Conservation (phyloP, 2,797 vertebrate genomes). For the Gobio occitaniae region DNA sequence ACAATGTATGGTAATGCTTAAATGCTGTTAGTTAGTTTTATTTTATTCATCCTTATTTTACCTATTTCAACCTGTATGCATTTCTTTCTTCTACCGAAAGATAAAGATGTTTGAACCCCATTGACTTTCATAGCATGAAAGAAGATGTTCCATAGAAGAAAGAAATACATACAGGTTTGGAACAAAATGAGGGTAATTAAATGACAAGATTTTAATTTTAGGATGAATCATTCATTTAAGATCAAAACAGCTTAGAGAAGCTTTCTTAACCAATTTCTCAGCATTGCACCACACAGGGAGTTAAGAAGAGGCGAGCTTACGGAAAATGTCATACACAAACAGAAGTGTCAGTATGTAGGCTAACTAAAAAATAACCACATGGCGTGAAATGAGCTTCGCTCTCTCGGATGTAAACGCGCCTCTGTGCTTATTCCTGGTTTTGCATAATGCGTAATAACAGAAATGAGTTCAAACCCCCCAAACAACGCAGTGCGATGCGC, state of each 20-base stretch:
- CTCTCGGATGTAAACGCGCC: background rate
- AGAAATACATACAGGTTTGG: background rate
- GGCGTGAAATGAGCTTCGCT: background rate
- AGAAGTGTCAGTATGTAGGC: background rate
- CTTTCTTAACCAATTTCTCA: background rate
- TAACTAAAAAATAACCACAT: background rate
- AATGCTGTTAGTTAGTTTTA: background rate
- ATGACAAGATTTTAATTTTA: background rate
- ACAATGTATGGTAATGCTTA: background rate
- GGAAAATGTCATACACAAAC: background rate
- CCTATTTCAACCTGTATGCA: background rate
- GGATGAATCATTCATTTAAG: background rate
- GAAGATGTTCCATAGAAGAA: background rate
- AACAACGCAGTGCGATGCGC: constrained; percentile 1
- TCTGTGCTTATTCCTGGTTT: background rate
- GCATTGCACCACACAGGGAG: background rate
- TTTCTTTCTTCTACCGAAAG: background rate
- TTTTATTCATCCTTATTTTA: background rate
- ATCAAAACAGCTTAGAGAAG: background rate
- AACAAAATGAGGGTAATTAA: background rate
- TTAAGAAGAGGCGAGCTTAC: background rate
- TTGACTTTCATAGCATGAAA: background rate
- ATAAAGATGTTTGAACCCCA: background rate
- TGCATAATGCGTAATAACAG: constrained; percentile 23
- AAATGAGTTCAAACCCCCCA: background rate